These are phyloP conservation scores for Vesta saturnalis DNA, from an alignment of 2,888 invertebrate species.

Conservation along the genomic window DNA sequence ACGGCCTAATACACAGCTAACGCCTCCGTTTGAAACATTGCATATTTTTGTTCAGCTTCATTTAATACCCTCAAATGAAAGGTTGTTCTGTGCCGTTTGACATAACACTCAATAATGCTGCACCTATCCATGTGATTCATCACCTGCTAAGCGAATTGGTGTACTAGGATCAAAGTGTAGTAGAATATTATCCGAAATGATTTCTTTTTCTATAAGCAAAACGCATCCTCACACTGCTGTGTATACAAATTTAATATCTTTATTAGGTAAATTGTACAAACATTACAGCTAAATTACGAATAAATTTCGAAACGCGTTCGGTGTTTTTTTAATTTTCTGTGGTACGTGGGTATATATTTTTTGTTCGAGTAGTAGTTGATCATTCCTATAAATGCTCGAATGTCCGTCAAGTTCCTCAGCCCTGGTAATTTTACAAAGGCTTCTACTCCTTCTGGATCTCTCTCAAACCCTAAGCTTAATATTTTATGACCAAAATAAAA, in stretches of 20 bases:
- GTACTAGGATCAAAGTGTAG: neutral
- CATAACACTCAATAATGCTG: neutral
- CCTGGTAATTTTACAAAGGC: too few species aligned
- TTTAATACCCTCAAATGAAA: neutral
- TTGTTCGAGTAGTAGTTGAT: too few species aligned
- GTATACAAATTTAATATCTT: too few species aligned
- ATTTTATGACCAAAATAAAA: neutral
- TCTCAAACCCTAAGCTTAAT: neutral
- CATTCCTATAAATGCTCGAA: too few species aligned
- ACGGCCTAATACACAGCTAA: neutral
- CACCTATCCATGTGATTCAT: neutral
- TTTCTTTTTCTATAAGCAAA: neutral
- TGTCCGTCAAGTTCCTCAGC: too few species aligned
- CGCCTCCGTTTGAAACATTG: neutral
- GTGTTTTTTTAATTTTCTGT: too few species aligned
- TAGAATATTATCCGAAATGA: neutral
- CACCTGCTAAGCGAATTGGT: neutral
- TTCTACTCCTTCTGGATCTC: neutral
- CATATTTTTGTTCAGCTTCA: slow-evolving; percentile 1
- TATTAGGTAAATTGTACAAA: too few species aligned
- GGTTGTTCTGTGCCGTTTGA: neutral
- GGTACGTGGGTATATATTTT: too few species aligned
- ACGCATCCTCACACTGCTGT: neutral
- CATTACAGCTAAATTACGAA: too few species aligned
- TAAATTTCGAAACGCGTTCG: too few species aligned